These are phyloP conservation scores for Ophion ellenae DNA, from an alignment of 2,888 invertebrate genomes.

Conservation along the genomic window DNA sequence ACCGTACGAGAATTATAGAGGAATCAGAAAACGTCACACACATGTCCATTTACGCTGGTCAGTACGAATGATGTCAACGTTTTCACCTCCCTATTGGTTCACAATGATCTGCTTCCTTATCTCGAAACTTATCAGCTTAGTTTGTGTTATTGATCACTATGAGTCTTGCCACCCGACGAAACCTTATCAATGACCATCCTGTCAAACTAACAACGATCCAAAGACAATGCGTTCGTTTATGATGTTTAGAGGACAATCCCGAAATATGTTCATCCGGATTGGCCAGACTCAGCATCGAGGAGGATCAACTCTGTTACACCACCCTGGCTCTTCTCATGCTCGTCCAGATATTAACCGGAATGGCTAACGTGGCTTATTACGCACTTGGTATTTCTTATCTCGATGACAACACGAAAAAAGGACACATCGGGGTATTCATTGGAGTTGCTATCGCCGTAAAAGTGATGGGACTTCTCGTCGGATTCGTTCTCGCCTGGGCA, in stretches of 20 bases:
- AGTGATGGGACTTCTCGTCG: slow-evolving; percentile 76
- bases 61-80: slow-evolving; percentile 16
- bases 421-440: slow-evolving; percentile 84
- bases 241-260: slow-evolving; percentile 73
- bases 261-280: slow-evolving; percentile 71
- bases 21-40: slow-evolving; percentile 64
- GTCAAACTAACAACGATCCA: slow-evolving; percentile 27
- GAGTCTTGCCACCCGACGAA: neutral
- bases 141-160: slow-evolving; percentile 34
- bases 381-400: slow-evolving; percentile 86
- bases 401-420: slow-evolving; percentile 86
- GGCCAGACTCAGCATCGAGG: slow-evolving; percentile 70
- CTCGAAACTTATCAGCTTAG: slow-evolving; percentile 42
- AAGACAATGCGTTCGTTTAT: neutral
- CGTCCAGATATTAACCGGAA: slow-evolving; percentile 84
- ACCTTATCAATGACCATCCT: slow-evolving; percentile 10
- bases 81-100: neutral
- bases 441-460: slow-evolving; percentile 76
- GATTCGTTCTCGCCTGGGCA: slow-evolving; percentile 79
- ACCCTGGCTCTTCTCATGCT: slow-evolving; percentile 84
- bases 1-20: slow-evolving; percentile 75
- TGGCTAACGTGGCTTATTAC: slow-evolving; percentile 85
- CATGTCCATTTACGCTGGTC: slow-evolving; percentile 79
- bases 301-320: slow-evolving; percentile 76
- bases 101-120: slow-evolving; percentile 50